Conservation (phyloP, 2,888 invertebrate genomes). For the Desoria tigrina region DNA sequence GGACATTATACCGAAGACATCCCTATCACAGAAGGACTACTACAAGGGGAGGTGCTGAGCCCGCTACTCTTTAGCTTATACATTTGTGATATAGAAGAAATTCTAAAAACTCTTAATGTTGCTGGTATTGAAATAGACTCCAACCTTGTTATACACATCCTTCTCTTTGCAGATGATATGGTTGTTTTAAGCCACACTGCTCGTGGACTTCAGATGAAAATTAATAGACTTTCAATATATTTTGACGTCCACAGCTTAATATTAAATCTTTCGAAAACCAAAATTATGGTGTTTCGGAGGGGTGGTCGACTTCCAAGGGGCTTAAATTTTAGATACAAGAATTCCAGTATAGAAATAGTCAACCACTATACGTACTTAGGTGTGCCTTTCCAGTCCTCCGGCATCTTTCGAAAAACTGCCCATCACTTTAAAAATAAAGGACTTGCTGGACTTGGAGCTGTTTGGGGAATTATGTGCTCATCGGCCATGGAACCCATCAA, state of each 20-base stretch:
- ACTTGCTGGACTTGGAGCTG: background rate
- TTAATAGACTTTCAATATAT: background rate
- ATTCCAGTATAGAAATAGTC: background rate
- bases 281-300: background rate
- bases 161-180: conserved; percentile 9
- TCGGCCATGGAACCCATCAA: too few relatives aligned
- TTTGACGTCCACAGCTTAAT: background rate
- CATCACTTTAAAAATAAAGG: background rate
- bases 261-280: background rate
- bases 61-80: too few relatives aligned
- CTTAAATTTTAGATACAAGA: background rate
- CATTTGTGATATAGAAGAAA: background rate
- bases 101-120: background rate
- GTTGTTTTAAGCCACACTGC: background rate
- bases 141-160: background rate
- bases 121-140: background rate
- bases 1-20: too few relatives aligned
- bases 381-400: background rate
- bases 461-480: background rate
- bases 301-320: background rate
- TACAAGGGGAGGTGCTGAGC: too few relatives aligned
- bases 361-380: background rate
- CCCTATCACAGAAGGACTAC: too few relatives aligned
- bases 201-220: background rate
- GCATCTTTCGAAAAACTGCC: background rate